These are phyloP conservation scores for Bufotes viridis DNA, from an alignment of 2,797 vertebrate species.

Conservation along the genomic window DNA sequence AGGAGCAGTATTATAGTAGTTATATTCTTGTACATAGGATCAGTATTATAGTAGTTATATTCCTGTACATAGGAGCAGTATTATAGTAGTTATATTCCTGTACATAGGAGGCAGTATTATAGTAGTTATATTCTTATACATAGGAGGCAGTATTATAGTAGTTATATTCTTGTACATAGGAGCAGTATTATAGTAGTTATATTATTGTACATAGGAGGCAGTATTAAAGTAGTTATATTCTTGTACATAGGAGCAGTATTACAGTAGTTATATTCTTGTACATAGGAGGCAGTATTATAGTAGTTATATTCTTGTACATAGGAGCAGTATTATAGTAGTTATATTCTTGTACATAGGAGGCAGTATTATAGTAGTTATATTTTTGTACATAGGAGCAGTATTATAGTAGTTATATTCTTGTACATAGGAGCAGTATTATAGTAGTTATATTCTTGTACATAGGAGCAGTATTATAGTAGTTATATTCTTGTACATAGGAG, in stretches of 20 bases:
- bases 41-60: slow-evolving; percentile 12
- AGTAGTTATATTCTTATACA: not conserved
- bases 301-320: not conserved
- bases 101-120: not conserved
- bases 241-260: not conserved
- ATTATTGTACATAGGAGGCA: not conserved
- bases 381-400: not conserved
- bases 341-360: not conserved
- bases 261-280: slow-evolving; percentile 1
- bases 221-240: not conserved
- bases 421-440: slow-evolving; percentile 9
- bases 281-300: not conserved
- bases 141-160: not conserved
- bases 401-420: not conserved
- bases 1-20: slow-evolving; percentile 7
- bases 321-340: not conserved
- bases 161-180: not conserved
- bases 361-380: not conserved
- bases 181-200: not conserved
- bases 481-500: not conserved
- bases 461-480: not conserved
- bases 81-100: not conserved
- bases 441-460: not conserved
- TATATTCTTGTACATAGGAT: not conserved
- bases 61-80: not conserved